Percentiles rank a stretch among this genome's conserved stretches.
Evolutionary conservation across 1,140 invertebrate genomes (phyloP).

Genomic region (Microplitis demolitor): DNA sequence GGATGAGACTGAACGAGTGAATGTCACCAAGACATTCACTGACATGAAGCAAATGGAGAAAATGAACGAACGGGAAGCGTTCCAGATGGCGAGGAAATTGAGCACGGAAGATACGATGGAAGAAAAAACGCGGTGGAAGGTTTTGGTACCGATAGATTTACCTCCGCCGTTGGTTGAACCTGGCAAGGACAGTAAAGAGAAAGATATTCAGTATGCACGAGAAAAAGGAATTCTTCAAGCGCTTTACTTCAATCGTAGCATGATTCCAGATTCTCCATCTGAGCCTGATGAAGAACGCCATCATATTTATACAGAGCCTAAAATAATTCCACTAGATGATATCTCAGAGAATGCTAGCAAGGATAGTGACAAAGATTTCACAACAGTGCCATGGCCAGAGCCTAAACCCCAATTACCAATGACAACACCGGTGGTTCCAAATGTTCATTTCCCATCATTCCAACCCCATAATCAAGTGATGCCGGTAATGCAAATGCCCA

Average conservation of each 20-base stretch:
- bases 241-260: slow-evolving; percentile 81
- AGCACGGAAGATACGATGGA: slow-evolving; percentile 78
- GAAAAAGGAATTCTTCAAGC: slow-evolving; percentile 84
- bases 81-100: slow-evolving; percentile 77
- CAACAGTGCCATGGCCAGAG: slow-evolving; percentile 78
- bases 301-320: slow-evolving; percentile 73
- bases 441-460: slow-evolving; percentile 47
- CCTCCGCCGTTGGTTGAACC: slow-evolving; percentile 68
- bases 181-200: slow-evolving; percentile 84
- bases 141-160: slow-evolving; percentile 71
- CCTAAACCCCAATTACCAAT: slow-evolving; percentile 67
- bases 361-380: slow-evolving; percentile 78
- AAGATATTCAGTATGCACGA: slow-evolving; percentile 81
- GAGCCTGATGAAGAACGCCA: slow-evolving; percentile 86
- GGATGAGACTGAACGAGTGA: slow-evolving; percentile 92
- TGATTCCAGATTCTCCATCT: slow-evolving; percentile 83
- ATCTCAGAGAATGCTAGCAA: slow-evolving; percentile 71
- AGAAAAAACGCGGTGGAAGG: slow-evolving; percentile 74
- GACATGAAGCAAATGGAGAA: slow-evolving; percentile 91
- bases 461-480: slow-evolving; percentile 52
- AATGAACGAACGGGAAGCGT: slow-evolving; percentile 80
- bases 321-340: slow-evolving; percentile 87
- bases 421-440: slow-evolving; percentile 40
- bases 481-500: slow-evolving; percentile 36
- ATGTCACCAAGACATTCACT: slow-evolving; percentile 90